phyloP scores from a whole-genome alignment of 2,113 vertebrate species.

The Litocranius walleri region DNA sequence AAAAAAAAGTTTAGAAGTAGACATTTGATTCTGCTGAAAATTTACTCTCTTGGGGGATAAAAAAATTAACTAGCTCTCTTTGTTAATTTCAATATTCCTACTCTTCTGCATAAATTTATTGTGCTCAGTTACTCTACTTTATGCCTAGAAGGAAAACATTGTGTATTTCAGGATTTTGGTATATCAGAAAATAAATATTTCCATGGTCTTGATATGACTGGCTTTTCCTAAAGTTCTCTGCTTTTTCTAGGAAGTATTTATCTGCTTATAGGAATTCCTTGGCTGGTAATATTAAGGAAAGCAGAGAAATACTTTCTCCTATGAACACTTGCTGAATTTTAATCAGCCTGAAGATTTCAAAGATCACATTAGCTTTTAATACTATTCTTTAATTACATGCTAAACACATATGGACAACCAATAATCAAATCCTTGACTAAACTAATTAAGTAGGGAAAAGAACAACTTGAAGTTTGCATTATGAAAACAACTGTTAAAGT shows the following conservation, averaged over 20 bases:
- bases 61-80: slow-evolving; percentile 9
- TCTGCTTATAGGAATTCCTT: neutral
- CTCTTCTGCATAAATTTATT: slow-evolving; percentile 8
- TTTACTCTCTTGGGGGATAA: slow-evolving; percentile 5
- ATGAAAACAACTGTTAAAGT: slow-evolving; percentile 52
- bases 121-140: neutral
- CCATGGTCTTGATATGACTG: neutral
- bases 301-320: slow-evolving; percentile 30
- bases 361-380: slow-evolving; percentile 2
- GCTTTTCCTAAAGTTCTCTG: slow-evolving; percentile 9
- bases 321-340: slow-evolving; percentile 32
- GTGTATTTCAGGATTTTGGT: neutral
- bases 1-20: slow-evolving; percentile 76
- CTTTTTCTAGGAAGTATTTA: slow-evolving; percentile 44
- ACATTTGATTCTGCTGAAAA: slow-evolving; percentile 56
- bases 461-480: neutral
- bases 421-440: slow-evolving; percentile 56
- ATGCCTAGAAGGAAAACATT: slow-evolving; percentile 6
- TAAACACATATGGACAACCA: slow-evolving; percentile 30
- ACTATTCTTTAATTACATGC: slow-evolving; percentile 20
- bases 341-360: slow-evolving; percentile 43
- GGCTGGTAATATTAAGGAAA: slow-evolving; percentile 37
- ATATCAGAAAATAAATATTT: slow-evolving; percentile 32
- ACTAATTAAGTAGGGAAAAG: slow-evolving; percentile 30
- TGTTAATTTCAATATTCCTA: slow-evolving; percentile 32